Evolutionary conservation across 2,113 vertebrate species (phyloP), one percentile per base, ranked within the genome.

Genomic region (Cavia porcellus): DNA sequence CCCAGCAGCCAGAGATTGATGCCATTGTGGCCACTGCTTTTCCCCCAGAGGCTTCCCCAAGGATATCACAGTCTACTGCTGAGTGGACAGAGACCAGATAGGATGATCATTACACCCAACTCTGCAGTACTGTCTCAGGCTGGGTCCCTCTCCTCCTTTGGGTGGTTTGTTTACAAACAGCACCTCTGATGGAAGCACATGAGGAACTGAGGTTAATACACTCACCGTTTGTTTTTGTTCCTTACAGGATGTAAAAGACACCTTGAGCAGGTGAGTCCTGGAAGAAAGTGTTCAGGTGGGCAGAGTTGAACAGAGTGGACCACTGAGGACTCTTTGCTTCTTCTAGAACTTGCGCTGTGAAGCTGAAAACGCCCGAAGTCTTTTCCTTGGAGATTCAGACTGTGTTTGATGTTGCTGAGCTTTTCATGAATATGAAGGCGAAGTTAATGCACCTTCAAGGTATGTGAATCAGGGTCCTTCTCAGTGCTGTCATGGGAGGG

Each of bases 181-280:
- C 42, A 55, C 10, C 32, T 7, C 17, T 7, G 9, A 5, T 42
- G 84, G 82, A 8, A 8, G 13, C 38, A 62, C 50, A 4, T 25
- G 42, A 57, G 42, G 28, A 3, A 3, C 17, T 4, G 19, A 30
- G 24, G 52, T n/a, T 19, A 47, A 38, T 22, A 52, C 55, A 22
- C 42, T 93, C 28, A 59, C 47, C 30, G 79, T 62, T 82, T 93
- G 74, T 75, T 47, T 45, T 45, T 75, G 64, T 90, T 72, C 81
- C 52, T 57, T 52, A 47, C 7, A 97, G 97, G 89, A 92, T 28
- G 95, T 96, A 92, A 95, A 96, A 47, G 70, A 55, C 4, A 89
- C 80, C 57, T 86, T 98, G 90, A 74, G 7, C 74, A 93, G 90
- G 96, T 97, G 84, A 93, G 97, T 80, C 52, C 25, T 55, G 11